A percentile compares a stretch with the other conserved stretches of the same genome.
Evolutionary conservation across 2,113 vertebrate species (phyloP).

Genomic region (Larimichthys crocea): DNA sequence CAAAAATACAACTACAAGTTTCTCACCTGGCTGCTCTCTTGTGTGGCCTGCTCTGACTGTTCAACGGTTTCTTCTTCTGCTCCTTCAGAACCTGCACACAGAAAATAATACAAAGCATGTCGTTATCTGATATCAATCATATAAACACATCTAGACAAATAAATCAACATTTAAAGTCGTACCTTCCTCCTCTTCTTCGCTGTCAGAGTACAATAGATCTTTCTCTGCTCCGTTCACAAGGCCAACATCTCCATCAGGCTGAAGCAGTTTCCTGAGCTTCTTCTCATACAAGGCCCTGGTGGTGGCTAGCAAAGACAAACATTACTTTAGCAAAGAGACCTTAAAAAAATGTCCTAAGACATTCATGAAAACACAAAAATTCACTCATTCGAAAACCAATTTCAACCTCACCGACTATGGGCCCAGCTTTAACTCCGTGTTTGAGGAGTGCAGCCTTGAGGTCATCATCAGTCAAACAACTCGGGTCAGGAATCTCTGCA

Average conservation of each 20-base stretch:
- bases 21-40: conserved; percentile 69
- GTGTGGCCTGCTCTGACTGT: conserved; percentile 8
- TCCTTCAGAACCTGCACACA: conserved; percentile 56
- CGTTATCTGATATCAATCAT: neutral
- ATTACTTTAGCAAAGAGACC: neutral
- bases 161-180: neutral
- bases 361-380: neutral
- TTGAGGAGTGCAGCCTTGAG: conserved; percentile 79
- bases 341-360: neutral
- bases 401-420: conserved; percentile 84
- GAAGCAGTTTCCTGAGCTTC: conserved; percentile 83
- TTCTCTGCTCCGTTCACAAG: conserved; percentile 58
- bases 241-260: conserved; percentile 15
- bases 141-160: neutral
- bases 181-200: conserved; percentile 67
- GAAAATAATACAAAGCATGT: neutral
- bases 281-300: conserved; percentile 88
- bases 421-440: conserved; percentile 86
- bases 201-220: conserved; percentile 72
- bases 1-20: neutral
- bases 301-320: conserved; percentile 79
- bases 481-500: conserved; percentile 69
- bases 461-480: conserved; percentile 81
- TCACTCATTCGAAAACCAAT: neutral
- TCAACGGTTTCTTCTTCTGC: conserved; percentile 16